Evolutionary conservation across 2,797 vertebrate genomes (phyloP), one percentile per base, ranked within the genome.

Genomic region (Lycodopsis pacificus): DNA sequence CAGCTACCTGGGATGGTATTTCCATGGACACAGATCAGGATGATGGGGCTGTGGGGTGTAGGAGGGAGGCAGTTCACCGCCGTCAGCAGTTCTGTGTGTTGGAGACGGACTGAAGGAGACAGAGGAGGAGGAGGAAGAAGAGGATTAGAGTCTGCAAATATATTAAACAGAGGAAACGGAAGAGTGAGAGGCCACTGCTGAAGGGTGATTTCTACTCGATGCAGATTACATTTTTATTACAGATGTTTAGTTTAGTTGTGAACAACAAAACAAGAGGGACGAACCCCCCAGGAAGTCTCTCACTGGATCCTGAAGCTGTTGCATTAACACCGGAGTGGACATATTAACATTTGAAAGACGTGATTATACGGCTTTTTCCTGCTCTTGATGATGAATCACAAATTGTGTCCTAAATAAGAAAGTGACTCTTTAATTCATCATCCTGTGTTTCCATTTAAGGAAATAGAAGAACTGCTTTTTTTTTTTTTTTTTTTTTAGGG

Each of bases 21-120:
- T 91, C 77, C 81, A 85, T 51, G 75, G 78, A 74, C 84, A 67
- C 78, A 49, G 78, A 87, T 90, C 79, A 32, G 85, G 76, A 73
- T 75, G 89, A 89, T 86, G 0, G 62, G 56, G 72, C 79, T 71
- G 63, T n/a, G 54, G 71, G 80, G 80, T 63, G 83, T 78, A 67
- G 88, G 86, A 84, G 77, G 84, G 65, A 76, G 72, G 80, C 79
- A 63, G 80, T 34, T 78, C 73, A 70, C 34, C n/a, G 8, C 42
- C 74, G 84, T 89, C 86, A 83, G 89, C 85, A 73, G 64, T 61
- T 82, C 71, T 86, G 57, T 70, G 77, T 71, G 78, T 27, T 71
- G 51, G 78, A 79, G 66, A 62, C 42, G 1, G 49, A 77, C 70
- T 38, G 71, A 69, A 70, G 76, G 79, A 84, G 80, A 83, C 59